phyloP scores from a whole-genome alignment of 2,797 vertebrate genomes.

The Trachops cirrhosus region DNA sequence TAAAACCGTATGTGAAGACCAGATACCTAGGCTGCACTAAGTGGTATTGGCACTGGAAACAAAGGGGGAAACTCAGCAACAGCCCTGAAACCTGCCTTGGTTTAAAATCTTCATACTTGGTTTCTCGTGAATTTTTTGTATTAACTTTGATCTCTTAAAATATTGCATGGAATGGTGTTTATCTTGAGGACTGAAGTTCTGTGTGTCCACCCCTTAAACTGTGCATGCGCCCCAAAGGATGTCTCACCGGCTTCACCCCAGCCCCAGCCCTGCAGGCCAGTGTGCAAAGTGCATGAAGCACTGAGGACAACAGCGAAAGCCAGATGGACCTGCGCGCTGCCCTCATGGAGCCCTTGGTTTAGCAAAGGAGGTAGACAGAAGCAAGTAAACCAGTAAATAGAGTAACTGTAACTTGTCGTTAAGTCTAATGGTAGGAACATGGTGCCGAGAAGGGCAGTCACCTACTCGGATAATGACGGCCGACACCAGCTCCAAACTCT shows the following conservation, averaged over 20 bases:
- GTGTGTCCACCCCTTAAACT: background rate
- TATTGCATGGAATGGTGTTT: background rate
- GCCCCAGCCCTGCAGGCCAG: background rate
- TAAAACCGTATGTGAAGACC: background rate
- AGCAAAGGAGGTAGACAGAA: background rate
- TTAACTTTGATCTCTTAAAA: background rate
- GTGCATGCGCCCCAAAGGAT: background rate
- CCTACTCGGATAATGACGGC: too few relatives aligned
- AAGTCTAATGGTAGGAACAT: fast-evolving
- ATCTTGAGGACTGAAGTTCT: background rate
- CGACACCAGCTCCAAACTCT: background rate
- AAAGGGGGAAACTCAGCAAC: background rate
- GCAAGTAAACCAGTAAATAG: background rate
- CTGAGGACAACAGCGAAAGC: too few relatives aligned
- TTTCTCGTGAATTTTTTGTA: background rate
- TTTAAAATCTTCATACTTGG: background rate
- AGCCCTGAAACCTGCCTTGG: background rate
- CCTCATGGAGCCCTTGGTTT: background rate
- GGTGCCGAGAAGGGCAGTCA: background rate
- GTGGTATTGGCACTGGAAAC: background rate
- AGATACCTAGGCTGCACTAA: background rate
- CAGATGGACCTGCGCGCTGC: background rate
- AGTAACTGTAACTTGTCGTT: fast-evolving
- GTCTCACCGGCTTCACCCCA: background rate
- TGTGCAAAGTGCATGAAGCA: too few relatives aligned